These are phyloP conservation scores for Metacarcinus magister DNA, from an alignment of 2,888 invertebrate species.

Conservation along the genomic window DNA sequence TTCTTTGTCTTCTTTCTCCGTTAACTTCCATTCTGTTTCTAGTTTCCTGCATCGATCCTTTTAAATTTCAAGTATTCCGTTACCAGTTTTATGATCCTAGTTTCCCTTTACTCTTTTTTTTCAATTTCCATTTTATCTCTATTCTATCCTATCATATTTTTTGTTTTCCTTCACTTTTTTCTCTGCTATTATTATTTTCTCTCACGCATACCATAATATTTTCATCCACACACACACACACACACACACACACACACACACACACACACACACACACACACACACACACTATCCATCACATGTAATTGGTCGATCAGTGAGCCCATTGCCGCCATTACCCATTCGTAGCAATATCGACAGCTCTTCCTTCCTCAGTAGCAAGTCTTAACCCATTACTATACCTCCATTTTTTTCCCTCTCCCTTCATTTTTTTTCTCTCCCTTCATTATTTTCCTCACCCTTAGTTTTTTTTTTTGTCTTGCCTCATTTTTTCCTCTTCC, in stretches of 20 bases:
- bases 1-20: too few relatives aligned
- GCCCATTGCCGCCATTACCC: slow-evolving; percentile 17
- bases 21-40: too few relatives aligned
- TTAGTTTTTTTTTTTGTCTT: neutral
- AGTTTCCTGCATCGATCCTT: too few relatives aligned
- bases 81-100: too few relatives aligned
- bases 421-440: neutral
- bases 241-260: slow-evolving; percentile 54
- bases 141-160: too few relatives aligned
- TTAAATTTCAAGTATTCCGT: too few relatives aligned
- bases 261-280: slow-evolving; percentile 57
- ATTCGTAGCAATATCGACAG: neutral
- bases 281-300: neutral
- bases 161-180: neutral
- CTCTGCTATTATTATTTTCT: too few relatives aligned
- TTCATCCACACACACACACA: slow-evolving; percentile 32
- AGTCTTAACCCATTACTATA: neutral
- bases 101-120: too few relatives aligned
- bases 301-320: neutral
- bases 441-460: neutral
- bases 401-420: neutral
- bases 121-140: too few relatives aligned
- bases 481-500: neutral
- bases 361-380: neutral
- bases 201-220: too few relatives aligned